A percentile compares a stretch with the other conserved stretches of the same genome.
phyloP scores from a whole-genome alignment of 2,888 invertebrate species.

The Stramonita haemastoma region DNA sequence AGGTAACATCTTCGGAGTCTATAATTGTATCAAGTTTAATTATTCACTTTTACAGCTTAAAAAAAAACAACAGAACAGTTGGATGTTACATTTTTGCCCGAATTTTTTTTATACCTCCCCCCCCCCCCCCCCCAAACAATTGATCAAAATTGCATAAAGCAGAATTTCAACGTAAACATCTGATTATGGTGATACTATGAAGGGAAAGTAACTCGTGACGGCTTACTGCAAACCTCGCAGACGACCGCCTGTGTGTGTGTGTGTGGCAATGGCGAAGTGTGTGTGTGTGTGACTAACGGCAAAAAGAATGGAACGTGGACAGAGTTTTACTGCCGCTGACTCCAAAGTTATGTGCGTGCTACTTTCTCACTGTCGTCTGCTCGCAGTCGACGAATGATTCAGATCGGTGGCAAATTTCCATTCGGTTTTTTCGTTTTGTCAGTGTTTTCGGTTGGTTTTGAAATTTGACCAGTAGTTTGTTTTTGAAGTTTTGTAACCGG shows the following conservation, averaged over 20 bases:
- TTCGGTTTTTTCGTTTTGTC: neutral
- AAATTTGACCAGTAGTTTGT: no score
- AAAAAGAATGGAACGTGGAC: neutral
- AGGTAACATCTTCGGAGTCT: no score
- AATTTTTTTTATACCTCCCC: no score
- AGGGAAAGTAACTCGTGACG: constrained; percentile 47
- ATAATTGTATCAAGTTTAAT: no score
- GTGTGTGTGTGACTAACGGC: neutral
- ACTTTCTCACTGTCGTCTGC: neutral
- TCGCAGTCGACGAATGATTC: neutral
- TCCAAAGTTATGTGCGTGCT: neutral
- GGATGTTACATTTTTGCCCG: neutral
- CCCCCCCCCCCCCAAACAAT: no score
- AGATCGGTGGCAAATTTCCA: neutral
- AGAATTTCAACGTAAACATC: no score
- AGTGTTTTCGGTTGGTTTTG: no score
- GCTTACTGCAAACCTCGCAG: constrained; percentile 21
- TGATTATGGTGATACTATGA: neutral
- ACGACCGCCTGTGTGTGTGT: constrained; percentile 9
- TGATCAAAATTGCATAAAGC: no score
- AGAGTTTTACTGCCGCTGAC: neutral
- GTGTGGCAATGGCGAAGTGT: constrained; percentile 10
- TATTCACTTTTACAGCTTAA: no score
- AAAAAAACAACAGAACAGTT: neutral
- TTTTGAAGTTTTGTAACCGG: no score